phyloP scores from a whole-genome alignment of 2,797 vertebrate species.

The Sebastes itinus region DNA sequence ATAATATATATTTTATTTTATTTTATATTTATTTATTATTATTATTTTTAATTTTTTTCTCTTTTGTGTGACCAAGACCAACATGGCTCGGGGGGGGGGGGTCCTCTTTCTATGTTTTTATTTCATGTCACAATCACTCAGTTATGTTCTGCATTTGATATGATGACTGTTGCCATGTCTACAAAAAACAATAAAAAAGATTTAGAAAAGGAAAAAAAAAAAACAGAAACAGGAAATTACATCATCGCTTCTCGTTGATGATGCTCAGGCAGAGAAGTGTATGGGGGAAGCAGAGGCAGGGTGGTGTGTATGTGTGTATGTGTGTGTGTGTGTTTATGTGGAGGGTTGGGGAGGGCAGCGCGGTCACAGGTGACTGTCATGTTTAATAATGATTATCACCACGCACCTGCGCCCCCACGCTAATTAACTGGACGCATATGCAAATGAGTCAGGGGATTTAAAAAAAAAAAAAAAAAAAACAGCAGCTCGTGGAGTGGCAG shows the following conservation, averaged over 20 bases:
- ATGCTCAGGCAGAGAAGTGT: conserved; percentile 17
- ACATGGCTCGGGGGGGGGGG: no score
- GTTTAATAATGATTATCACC: conserved; percentile 99
- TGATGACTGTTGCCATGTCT: no score
- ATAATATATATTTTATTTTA: no score
- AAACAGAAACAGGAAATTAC: conserved; percentile 60
- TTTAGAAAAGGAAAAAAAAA: no score
- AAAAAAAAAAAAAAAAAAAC: conserved; percentile 12
- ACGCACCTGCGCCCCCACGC: conserved; percentile 97
- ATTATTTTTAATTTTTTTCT: no score
- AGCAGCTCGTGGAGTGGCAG: conserved; percentile 89
- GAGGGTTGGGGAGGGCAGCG: conserved; percentile 71
- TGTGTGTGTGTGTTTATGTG: conserved; percentile 48
- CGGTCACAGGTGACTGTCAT: conserved; percentile 99
- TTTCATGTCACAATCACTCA: no score
- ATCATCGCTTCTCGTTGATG: conserved; percentile 43
- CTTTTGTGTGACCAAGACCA: no score
- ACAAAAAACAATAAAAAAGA: no score
- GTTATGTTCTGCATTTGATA: no score
- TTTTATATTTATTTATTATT: no score
- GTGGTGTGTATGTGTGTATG: conserved; percentile 6
- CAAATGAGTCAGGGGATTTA: conserved; percentile 89
- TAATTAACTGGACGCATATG: conserved; percentile 99
- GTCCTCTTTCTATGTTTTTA: no score
- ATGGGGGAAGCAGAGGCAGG: conserved; percentile 15